Evolutionary conservation across 1,140 invertebrate species (phyloP), one percentile per base, ranked within the genome.

Genomic region (Idris sp.): DNA sequence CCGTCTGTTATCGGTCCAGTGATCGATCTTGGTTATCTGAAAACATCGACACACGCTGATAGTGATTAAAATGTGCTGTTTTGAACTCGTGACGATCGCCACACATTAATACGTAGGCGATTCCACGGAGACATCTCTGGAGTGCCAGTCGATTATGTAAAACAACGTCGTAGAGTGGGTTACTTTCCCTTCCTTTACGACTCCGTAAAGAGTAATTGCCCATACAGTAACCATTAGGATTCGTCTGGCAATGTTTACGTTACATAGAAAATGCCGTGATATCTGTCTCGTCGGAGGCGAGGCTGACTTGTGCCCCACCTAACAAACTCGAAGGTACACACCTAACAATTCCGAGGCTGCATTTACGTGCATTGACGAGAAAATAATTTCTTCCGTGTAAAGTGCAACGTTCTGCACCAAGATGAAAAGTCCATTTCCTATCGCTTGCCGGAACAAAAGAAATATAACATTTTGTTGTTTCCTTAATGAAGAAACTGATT

Each of bases 171-270:
- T 64, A 71, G 69, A 74, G 76, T 77, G 75, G 78, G 75, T 83
- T 79, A 87, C 86, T 87, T 87, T 87, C 86, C 84, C 83, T 87
- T 87, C 81, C 79, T 85, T 86, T 83, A 84, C 80, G 81, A 83
- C 78, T 72, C 59, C 69, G 69, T 76, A 79, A 83, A 77, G 62
- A 77, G 53, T 77, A 74, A 74, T 64, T 72, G 62, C 43, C 62
- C 44, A 69, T 49, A 78, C 74, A 77, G 76, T 74, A 80, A 69
- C 74, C 51, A 74, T 65, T 68, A 71, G 31, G 53, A 72, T 65
- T 75, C 71, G 68, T 71, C 68, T 75, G 53, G 54, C 54, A 75
- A 73, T 77, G 74, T 79, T 78, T 78, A 72, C 74, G 73, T 76
- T 79, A 54, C 77, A 62, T 54, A 62, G 74, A 74, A 79, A 75